Evolutionary conservation across 1,140 invertebrate genomes (phyloP).

Genomic region (Asbolus verrucosus): DNA sequence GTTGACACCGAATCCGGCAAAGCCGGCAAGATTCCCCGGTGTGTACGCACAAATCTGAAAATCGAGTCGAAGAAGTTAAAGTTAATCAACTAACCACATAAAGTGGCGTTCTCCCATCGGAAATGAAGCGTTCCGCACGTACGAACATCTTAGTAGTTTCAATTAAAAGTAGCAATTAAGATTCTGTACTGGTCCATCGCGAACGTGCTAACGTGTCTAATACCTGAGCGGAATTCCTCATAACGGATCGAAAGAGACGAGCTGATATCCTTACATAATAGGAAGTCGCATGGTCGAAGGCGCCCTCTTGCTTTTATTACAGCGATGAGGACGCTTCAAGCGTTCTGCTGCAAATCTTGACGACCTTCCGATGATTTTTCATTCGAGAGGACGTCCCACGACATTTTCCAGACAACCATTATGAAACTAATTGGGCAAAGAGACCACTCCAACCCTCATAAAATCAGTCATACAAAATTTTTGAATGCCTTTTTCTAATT

Average conservation of each 20-base stretch:
- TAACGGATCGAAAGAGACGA: constrained; percentile 1
- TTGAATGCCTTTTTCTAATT: neutral
- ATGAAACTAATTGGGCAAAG: neutral
- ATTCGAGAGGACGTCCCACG: neutral
- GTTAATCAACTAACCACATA: constrained; percentile 26
- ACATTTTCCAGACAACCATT: neutral
- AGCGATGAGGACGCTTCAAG: neutral
- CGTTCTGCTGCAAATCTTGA: neutral
- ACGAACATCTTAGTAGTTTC: constrained; percentile 36
- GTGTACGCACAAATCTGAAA: constrained; percentile 16
- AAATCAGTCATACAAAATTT: too few relatives aligned
- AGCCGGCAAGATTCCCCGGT: too few relatives aligned
- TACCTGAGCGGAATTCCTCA: constrained; percentile 39
- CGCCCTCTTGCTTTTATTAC: constrained; percentile 2
- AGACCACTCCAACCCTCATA: neutral
- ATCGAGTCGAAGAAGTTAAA: constrained; percentile 17
- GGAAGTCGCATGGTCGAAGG: neutral
- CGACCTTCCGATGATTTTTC: constrained; percentile 4
- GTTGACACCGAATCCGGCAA: neutral
- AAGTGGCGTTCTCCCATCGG: constrained; percentile 14
- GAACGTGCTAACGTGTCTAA: constrained; percentile 39
- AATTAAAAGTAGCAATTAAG: constrained; percentile 43
- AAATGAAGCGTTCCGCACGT: constrained; percentile 32
- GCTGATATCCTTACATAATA: neutral
- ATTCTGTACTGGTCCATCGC: constrained; percentile 39